These are phyloP conservation scores for Galerucella calmariensis DNA, from an alignment of 2,888 invertebrate species.

Conservation along the genomic window DNA sequence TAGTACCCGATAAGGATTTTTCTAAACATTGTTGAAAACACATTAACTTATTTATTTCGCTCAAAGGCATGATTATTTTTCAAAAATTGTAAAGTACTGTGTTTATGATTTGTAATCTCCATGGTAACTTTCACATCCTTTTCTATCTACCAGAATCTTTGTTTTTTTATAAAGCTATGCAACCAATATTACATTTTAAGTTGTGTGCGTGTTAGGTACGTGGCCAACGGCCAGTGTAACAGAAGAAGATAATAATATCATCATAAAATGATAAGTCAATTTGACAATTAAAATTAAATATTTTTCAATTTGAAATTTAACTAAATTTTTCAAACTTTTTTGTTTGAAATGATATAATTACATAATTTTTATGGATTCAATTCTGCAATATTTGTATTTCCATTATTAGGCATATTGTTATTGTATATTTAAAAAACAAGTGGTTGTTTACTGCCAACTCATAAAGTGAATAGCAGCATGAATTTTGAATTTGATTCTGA, in stretches of 20 bases:
- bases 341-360: not conserved
- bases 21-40: slow-evolving; percentile 54
- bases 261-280: not conserved
- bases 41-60: slow-evolving; percentile 54
- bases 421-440: slow-evolving; percentile 1
- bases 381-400: not conserved
- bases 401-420: not conserved
- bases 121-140: not conserved
- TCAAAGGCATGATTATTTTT: slow-evolving; percentile 22
- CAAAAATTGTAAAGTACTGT: not conserved
- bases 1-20: slow-evolving; percentile 48
- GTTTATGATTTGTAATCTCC: not conserved
- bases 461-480: slow-evolving; percentile 15
- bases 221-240: not conserved
- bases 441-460: slow-evolving; percentile 22
- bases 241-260: not conserved
- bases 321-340: not conserved
- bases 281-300: not conserved
- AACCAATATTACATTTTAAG: not conserved
- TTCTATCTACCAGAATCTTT: not conserved
- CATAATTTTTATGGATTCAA: not conserved
- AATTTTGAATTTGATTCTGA: slow-evolving; percentile 41
- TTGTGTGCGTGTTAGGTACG: not conserved
- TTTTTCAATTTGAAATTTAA: not conserved
- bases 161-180: not conserved